Conservation (phyloP, 1,140 invertebrate species). For the Dysdera silvatica region DNA sequence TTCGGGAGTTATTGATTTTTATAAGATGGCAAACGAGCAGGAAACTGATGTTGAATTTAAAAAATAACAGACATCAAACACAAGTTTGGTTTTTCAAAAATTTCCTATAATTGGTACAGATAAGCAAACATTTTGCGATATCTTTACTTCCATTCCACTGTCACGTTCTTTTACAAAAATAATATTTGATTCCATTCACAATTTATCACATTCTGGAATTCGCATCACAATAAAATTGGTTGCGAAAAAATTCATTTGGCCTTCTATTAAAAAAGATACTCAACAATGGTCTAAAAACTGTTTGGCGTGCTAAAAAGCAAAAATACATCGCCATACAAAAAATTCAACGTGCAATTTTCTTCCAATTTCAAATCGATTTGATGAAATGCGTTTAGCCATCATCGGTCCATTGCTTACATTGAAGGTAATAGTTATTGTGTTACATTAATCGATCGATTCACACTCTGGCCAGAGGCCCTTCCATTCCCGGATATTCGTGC, state of each 20-base stretch:
- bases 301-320: constrained; percentile 18
- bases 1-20: no score
- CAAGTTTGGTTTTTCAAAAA: no score
- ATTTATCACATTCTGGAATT: constrained; percentile 7
- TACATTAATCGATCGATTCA: constrained; percentile 46
- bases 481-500: constrained; percentile 42
- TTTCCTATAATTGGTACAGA: no score
- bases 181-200: constrained; percentile 9
- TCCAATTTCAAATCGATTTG: constrained; percentile 37
- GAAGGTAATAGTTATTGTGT: constrained; percentile 40
- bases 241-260: constrained; percentile 7
- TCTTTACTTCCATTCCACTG: constrained; percentile 23
- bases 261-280: constrained; percentile 3
- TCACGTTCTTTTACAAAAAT: background rate
- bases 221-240: constrained; percentile 11
- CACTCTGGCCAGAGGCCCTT: constrained; percentile 45
- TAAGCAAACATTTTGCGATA: no score
- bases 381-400: constrained; percentile 48
- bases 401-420: constrained; percentile 44
- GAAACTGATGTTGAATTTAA: no score
- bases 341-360: constrained; percentile 6
- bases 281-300: background rate
- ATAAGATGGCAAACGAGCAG: no score
- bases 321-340: constrained; percentile 20
- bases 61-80: no score